Base-by-base conservation (phyloP, 64 coral and sea anemone species). In the Astreopora myriophthalma region DNA sequence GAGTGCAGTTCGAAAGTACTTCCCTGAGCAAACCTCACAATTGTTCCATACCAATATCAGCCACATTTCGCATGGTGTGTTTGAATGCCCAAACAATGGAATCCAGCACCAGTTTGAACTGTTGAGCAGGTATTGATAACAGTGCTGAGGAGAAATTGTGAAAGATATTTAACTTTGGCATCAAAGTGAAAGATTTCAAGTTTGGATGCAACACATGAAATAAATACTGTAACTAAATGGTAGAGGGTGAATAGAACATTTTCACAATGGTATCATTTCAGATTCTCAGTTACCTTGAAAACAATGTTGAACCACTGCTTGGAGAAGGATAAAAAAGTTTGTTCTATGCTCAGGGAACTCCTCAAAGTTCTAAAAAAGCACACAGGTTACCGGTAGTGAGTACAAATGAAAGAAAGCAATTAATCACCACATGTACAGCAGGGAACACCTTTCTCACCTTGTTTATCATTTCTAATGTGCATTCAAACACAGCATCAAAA, bases 51-150 rank as follows among this genome's bases (percentile, higher is more conserved):
- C 97, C 97, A 73, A 94, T 99, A 69, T 98, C 96, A 16, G 97
- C 97, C 1, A 96, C 94, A 66, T 99, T 99, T 79, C 97, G 86
- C 97, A 95, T 99, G 12, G 97, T 96, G 68, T 98, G 96, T 68
- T 98, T 98, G 70, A 98, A 98, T 24, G 96, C 96, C 96, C 96
- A 98, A 62, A 98, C 88, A 34, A 98, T 98, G 64, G 96, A 98
- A 85, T 98, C 96, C 26, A 98, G 46, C 16, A 98, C 96, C 62
- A 98, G 55, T 61, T 98, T 98, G 79, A 98, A 98, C 71, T 98
- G 96, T 46, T 89, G 86, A 69, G 96, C 84, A 31, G 96, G 94
- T 34, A 99, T 95, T 76, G 85, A 84, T 61, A 99, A 87, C 57
- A 99, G 38, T 30, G 96, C 96, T 99, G 71, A n/a, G 87, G 12